A percentile compares a stretch with the other conserved stretches of the same genome.
Conservation (phyloP, 2,797 vertebrate species). For the Pachyuromys duprasi region DNA sequence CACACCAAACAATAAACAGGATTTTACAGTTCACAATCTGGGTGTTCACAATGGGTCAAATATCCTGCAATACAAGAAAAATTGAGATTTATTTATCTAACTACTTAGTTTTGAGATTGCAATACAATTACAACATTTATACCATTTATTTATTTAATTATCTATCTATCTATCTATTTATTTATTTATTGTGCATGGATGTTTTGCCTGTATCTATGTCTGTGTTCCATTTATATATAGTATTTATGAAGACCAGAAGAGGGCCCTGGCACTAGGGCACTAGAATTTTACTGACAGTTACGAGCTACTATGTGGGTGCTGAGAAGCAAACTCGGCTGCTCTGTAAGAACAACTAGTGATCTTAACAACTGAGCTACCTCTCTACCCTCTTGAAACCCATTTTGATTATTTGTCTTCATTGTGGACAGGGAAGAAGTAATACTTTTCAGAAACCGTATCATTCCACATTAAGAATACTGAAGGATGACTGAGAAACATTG, state of each 20-base stretch:
- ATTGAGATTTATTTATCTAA: neutral
- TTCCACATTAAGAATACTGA: neutral
- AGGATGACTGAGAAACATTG: neutral
- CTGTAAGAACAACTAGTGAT: neutral
- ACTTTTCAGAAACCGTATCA: neutral
- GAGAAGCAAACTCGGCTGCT: neutral
- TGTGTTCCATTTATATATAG: neutral
- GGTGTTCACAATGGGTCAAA: too few species aligned
- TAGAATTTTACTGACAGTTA: neutral
- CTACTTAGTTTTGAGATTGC: neutral
- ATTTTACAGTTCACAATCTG: too few species aligned
- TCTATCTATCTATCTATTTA: too few species aligned
- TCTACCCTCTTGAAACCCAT: neutral
- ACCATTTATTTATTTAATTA: too few species aligned
- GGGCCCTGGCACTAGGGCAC: too few species aligned
- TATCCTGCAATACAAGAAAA: neutral
- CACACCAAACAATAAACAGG: too few species aligned
- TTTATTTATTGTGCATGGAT: neutral
- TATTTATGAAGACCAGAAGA: neutral
- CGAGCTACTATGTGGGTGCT: neutral
- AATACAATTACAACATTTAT: neutral
- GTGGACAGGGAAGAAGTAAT: neutral
- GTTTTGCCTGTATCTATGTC: neutral
- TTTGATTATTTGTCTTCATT: neutral
- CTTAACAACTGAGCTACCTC: neutral